phyloP scores from a whole-genome alignment of 1,140 invertebrate genomes.

The Olivierus martensii region DNA sequence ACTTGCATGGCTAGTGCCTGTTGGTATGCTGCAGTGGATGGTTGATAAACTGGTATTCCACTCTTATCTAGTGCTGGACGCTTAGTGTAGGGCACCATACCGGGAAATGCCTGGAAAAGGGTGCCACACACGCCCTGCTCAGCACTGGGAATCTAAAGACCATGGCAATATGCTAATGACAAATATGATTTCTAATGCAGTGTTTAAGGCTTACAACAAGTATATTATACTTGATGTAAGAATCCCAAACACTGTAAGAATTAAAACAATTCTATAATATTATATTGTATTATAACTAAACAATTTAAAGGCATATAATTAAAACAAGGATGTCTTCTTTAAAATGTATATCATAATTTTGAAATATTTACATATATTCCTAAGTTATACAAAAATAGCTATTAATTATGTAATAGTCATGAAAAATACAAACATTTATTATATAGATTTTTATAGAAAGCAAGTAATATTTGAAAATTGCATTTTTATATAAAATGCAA shows the following conservation, averaged over 20 bases:
- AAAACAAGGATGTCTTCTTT: too few relatives aligned
- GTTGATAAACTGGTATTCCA: constrained; percentile 88
- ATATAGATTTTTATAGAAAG: too few relatives aligned
- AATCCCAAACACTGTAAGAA: not conserved
- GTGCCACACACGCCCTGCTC: not conserved
- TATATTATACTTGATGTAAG: not conserved
- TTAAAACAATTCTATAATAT: not conserved
- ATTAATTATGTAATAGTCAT: too few relatives aligned
- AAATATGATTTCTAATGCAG: not conserved
- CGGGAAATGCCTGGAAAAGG: constrained; percentile 13
- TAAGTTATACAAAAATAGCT: too few relatives aligned
- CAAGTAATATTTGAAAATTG: too few relatives aligned
- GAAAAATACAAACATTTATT: too few relatives aligned
- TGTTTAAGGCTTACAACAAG: not conserved
- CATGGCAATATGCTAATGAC: too few relatives aligned
- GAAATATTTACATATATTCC: too few relatives aligned
- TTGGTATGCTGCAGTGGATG: constrained; percentile 71
- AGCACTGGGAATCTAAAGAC: not conserved
- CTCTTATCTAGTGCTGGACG: constrained; percentile 79
- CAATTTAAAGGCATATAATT: too few relatives aligned
- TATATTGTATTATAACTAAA: too few relatives aligned
- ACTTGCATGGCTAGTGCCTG: constrained; percentile 67
- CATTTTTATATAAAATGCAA: too few relatives aligned
- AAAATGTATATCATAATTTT: too few relatives aligned
- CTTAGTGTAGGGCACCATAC: constrained; percentile 83